These are phyloP conservation scores for Protobothrops flavoviridis DNA, from an alignment of 2,113 vertebrate species.

Conservation along the genomic window DNA sequence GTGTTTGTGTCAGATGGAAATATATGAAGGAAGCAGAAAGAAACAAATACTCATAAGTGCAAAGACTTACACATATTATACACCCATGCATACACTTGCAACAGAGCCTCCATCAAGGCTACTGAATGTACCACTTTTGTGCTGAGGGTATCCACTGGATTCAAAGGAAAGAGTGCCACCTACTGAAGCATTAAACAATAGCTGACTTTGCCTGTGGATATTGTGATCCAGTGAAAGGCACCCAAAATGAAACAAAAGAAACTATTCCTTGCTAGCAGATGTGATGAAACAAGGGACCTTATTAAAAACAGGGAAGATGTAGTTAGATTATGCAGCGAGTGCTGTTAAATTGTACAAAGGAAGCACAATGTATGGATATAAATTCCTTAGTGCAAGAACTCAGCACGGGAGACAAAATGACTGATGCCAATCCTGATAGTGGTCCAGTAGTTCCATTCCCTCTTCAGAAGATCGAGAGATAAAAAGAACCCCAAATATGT, in stretches of 20 bases:
- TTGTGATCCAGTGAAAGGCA: background rate
- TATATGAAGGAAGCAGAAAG: background rate
- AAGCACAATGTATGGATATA: background rate
- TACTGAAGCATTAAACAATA: conserved; percentile 24
- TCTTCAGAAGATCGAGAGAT: background rate
- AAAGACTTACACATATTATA: background rate
- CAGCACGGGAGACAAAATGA: conserved; percentile 5
- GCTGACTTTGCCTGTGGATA: background rate
- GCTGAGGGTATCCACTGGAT: background rate
- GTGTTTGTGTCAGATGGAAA: background rate
- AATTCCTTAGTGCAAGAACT: background rate
- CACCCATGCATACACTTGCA: background rate
- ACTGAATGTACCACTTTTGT: rapidly evolving
- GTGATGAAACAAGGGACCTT: background rate
- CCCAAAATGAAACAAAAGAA: background rate
- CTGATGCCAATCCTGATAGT: background rate
- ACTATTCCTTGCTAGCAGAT: background rate
- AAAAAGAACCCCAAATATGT: background rate
- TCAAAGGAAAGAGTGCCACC: conserved; percentile 63
- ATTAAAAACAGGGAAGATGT: background rate
- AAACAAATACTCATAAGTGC: background rate
- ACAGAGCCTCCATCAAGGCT: rapidly evolving
- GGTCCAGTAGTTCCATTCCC: background rate
- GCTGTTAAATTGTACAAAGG: conserved; percentile 21
- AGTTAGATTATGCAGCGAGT: background rate